A percentile compares a stretch with the other conserved stretches of the same genome.
Conservation (phyloP, 2,797 vertebrate species). For the Sparus aurata region DNA sequence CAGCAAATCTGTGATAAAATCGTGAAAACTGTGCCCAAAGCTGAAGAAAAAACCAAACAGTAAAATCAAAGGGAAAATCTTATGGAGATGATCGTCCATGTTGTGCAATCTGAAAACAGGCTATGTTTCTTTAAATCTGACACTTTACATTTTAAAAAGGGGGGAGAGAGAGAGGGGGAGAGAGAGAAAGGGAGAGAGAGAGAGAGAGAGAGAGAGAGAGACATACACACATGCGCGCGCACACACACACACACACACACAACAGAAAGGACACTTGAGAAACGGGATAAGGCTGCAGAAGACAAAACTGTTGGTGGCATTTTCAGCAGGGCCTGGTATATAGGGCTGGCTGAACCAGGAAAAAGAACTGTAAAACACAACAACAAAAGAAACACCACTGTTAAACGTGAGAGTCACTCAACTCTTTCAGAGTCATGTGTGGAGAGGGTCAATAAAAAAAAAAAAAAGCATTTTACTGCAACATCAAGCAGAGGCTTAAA, state of each 20-base stretch:
- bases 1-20: constrained; percentile 91
- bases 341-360: constrained; percentile 99
- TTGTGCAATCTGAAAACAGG: constrained; percentile 84
- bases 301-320: constrained; percentile 99
- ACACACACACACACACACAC: constrained; percentile 89
- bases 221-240: constrained; percentile 75
- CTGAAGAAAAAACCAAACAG: constrained; percentile 80
- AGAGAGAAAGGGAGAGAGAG: constrained; percentile 77
- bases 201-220: constrained; percentile 69
- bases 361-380: constrained; percentile 99
- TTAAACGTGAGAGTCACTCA: constrained; percentile 97
- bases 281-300: constrained; percentile 99
- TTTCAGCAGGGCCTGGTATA: constrained; percentile 99
- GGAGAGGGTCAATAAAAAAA: constrained; percentile 84
- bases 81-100: constrained; percentile 81
- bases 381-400: constrained; percentile 99
- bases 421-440: constrained; percentile 93
- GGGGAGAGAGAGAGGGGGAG: constrained; percentile 68
- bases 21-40: constrained; percentile 91
- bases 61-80: constrained; percentile 67
- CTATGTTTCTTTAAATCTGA: constrained; percentile 69
- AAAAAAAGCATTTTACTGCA: constrained; percentile 73
- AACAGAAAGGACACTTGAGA: constrained; percentile 98
- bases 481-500: constrained; percentile 70
- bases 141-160: constrained; percentile 83